Evolutionary conservation across 2,888 invertebrate species (phyloP), one percentile per base, ranked within the genome.

Genomic region (Ochropleura leucogaster): DNA sequence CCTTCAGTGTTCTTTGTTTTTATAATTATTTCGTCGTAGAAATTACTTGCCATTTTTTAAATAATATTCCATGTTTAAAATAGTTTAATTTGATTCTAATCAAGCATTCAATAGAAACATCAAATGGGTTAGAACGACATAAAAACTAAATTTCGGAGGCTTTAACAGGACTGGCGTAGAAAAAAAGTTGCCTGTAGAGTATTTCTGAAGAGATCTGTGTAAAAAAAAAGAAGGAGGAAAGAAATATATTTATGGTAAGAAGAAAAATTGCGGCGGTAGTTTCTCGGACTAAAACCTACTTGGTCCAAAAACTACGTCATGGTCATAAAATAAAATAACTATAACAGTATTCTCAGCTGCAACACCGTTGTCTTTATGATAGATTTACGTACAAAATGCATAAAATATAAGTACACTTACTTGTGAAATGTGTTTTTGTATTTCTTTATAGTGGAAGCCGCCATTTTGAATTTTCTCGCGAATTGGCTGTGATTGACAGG

Each of bases 391-490:
- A 44, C 9, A 20, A 7, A 20, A 55, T 57, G 14, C 46, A 65
- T 40, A 40, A 20, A 40, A 20, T 30, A 10, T 14, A 63, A 10
- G 5, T 40, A 30, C 14, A 74, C 76, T 74, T 67, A 67, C 74
- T 67, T 74, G 40, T 60, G 59, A 40, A 75, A 46, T 67, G 49
- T 67, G 44, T 18, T 30, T 8, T 46, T 67, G 8, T 7, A 51
- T 68, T 68, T 76, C 68, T 59, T 76, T 10, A 18, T 8, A 8
- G 4, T 18, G 18, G 46, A 20, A 46, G 9, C 10, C 7, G 6
- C 0, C 67, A 74, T 74, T 59, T 49, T 59, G n/a, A 51, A 46
- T 20, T 4, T 49, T 20, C 18, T 16, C 44, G 4, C 12, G 44
- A 59, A 14, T 40, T 59, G 57, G 14, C 44, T 59, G 57, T 68